Conservation (phyloP, 2,113 vertebrate species). For the Rhegmatorhina hoffmannsi region DNA sequence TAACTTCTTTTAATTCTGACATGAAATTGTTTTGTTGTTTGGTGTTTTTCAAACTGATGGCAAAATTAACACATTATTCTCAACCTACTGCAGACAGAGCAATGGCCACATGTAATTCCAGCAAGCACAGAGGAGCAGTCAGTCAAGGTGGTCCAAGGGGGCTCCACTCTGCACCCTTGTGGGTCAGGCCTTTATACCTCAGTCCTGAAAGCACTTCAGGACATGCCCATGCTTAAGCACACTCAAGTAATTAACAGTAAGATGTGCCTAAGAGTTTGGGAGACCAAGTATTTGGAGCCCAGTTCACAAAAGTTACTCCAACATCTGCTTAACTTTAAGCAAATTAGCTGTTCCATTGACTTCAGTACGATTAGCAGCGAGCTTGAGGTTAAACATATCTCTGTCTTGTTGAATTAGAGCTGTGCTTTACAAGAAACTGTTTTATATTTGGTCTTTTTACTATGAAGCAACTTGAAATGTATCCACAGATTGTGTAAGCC, state of each 20-base stretch:
- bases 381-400: not conserved
- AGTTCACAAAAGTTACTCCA: not conserved
- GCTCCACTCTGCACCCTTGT: not conserved
- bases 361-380: not conserved
- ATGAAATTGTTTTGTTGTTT: not conserved
- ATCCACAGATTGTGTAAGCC: not conserved
- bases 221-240: not conserved
- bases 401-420: not conserved
- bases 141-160: not conserved
- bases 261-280: not conserved
- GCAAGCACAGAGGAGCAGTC: not conserved
- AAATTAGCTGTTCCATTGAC: not conserved
- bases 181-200: not conserved
- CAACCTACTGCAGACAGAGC: slow-evolving; percentile 8
- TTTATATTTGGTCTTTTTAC: not conserved
- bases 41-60: not conserved
- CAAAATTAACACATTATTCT: not conserved
- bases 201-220: not conserved
- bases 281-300: not conserved
- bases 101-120: not conserved
- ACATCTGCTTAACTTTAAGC: not conserved
- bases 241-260: not conserved
- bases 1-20: not conserved
- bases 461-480: not conserved
- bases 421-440: not conserved